These are phyloP conservation scores for Cotesia chilonis DNA, from an alignment of 1,140 invertebrate genomes.

Conservation along the genomic window DNA sequence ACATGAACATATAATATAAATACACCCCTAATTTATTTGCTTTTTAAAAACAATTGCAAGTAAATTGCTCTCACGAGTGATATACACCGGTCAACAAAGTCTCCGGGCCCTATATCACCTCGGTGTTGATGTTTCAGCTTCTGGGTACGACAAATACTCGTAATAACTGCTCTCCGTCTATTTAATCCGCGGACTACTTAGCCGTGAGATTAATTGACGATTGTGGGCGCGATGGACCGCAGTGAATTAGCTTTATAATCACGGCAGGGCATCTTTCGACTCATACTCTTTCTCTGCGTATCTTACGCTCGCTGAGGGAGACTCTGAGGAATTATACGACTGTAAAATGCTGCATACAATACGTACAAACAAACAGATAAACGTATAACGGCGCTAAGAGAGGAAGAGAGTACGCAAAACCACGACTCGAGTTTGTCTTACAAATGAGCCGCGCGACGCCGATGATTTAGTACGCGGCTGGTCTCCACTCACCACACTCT, in stretches of 20 bases:
- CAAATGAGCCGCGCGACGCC: slow-evolving; percentile 63
- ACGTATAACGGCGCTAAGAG: slow-evolving; percentile 20
- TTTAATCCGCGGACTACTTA: slow-evolving; percentile 52
- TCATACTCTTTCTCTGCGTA: neutral
- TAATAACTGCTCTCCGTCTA: slow-evolving; percentile 37
- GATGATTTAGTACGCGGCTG: slow-evolving; percentile 59
- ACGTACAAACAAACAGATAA: slow-evolving; percentile 16
- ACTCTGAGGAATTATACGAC: too few relatives aligned
- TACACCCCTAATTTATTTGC: slow-evolving; percentile 40
- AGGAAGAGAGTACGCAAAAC: slow-evolving; percentile 35
- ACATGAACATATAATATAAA: neutral
- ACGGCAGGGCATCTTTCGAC: slow-evolving; percentile 25
- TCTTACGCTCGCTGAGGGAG: slow-evolving; percentile 15
- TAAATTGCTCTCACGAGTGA: slow-evolving; percentile 40
- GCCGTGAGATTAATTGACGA: slow-evolving; percentile 57
- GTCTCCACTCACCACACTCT: slow-evolving; percentile 17
- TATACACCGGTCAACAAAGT: slow-evolving; percentile 4
- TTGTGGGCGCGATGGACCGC: slow-evolving; percentile 57
- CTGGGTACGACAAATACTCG: slow-evolving; percentile 22
- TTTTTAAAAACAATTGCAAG: slow-evolving; percentile 9
- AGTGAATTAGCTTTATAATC: slow-evolving; percentile 46
- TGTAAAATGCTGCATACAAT: too few relatives aligned
- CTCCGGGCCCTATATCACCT: slow-evolving; percentile 17
- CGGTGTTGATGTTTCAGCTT: slow-evolving; percentile 6
- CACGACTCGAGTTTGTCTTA: slow-evolving; percentile 59